Base-by-base conservation (phyloP, 2,113 vertebrate species). In the Crotalus helleri region DNA sequence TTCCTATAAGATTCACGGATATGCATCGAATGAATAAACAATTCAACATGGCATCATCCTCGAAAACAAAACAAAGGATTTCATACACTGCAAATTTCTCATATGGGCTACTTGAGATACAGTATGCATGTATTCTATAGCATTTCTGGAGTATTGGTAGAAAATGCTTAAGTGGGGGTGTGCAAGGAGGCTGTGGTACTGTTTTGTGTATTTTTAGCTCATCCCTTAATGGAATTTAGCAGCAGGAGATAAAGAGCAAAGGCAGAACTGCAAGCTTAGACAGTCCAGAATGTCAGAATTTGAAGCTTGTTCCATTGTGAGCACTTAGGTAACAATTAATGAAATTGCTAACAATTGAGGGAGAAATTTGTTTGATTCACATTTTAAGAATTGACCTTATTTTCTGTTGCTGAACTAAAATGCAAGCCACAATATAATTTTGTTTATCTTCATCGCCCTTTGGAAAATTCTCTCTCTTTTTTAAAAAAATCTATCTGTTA, bases 241-340 rank as follows among this genome's bases (percentile, higher is more conserved):
- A 85, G 85, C 90, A 95, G 13, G 61, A 93, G 93, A 89, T 89
- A 91, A 92, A 64, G 33, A 94, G 29, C 93, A 94, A 91, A 91
- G 4, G 23, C 87, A 91, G 94, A 93, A 0, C 3, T 10, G 17
- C 12, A 61, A 91, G 64, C 7, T 0, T 0, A 94, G 9, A 1
- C 91, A 89, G 54, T 13, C 26, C 44, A 58, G 23, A 51, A 46
- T 85, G 91, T 87, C 9, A 93, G 93, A 93, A 95, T 58, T 9
- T 12, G 8, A 0, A 1, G 54, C 0, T 0, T 54, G 24, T 91
- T 93, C 29, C 33, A 9, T 92, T 95, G 85, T 94, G 94, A 85
- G 49, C 93, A 69, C 3, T 93, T 85, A 87, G 81, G 24, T 86
- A 92, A 91, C 87, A 89, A 91, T 92, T 93, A 19, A 93, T 95